Base-by-base conservation (phyloP, 2,888 invertebrate species). In the Byasa hedistus region DNA sequence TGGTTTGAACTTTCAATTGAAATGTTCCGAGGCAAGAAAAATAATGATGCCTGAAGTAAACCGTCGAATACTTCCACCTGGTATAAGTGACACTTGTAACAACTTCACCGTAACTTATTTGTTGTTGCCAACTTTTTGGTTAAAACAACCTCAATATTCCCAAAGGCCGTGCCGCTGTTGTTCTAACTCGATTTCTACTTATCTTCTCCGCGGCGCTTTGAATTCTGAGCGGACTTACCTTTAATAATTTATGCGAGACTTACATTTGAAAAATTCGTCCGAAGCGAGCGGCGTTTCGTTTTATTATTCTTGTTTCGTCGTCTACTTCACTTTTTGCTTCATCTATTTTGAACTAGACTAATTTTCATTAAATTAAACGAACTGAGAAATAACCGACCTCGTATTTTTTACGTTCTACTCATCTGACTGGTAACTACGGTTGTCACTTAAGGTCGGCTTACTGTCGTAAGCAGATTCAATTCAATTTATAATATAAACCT, bases 351-450 rank as follows among this genome's bases (percentile, higher is more conserved):
- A 23, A 64, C 15, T 54, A 44, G 21, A 55, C 39, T 39, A 55
- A 59, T 59, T 58, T 64, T 22, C 65, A 61, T 65, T 61, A 65
- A 65, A 65, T 1, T 60, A 48, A 55, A 65, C 65, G 65, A 65
- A 32, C 51, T 56, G n/a, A 22, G 32, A 32, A 59, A 48, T 57
- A 56, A 57, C 27, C 27, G 59, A 21, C 23, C 32, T 36, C 54
- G 24, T 54, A 48, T 19, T 48, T 48, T n/a, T 48, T n/a, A 15
- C 32, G 39, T 12, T 39, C 39, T 39, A 2, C 12, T 39, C 15
- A 32, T 8, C 32, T 32, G 10, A 10, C 10, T 32, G 10, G 32
- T 1, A 10, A 32, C 32, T 32, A 10, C 32, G 32, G 1, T 32
- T 32, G 32, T 5, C 8, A 32, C 7, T 32, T 32, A n/a, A n/a